phyloP scores from a whole-genome alignment of 2,888 invertebrate species.

The Oscheius onirici region DNA sequence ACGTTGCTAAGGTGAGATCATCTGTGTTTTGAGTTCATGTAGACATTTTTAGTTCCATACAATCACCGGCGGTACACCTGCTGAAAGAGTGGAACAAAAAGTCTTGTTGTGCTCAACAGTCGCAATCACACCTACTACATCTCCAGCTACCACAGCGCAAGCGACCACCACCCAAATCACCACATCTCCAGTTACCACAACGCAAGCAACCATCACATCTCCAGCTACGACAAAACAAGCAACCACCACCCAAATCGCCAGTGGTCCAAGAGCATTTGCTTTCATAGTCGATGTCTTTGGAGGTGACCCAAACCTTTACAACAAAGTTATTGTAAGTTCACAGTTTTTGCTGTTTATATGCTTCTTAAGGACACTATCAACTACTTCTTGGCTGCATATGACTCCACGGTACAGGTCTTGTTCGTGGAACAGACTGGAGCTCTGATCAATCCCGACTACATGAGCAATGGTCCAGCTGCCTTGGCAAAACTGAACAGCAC shows the following conservation, averaged over 20 bases:
- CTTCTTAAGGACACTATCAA: background rate
- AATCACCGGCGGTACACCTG: background rate
- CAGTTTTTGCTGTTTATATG: background rate
- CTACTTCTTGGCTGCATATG: background rate
- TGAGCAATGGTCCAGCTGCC: no score
- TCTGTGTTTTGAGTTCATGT: background rate
- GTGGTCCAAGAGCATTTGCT: background rate
- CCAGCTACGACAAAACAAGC: background rate
- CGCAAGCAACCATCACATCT: background rate
- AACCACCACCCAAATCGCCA: background rate
- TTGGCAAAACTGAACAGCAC: no score
- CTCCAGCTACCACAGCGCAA: background rate
- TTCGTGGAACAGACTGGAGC: background rate
- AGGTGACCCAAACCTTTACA: slow-evolving; percentile 11
- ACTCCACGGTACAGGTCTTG: background rate
- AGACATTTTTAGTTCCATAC: background rate
- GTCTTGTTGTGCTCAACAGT: background rate
- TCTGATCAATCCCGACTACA: no score
- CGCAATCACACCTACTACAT: background rate
- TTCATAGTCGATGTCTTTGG: slow-evolving; percentile 12
- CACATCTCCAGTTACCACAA: background rate
- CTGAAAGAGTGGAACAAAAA: slow-evolving; percentile 3
- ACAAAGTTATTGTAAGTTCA: background rate
- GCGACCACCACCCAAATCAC: background rate
- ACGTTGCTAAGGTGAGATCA: slow-evolving; percentile 1